Conservation (phyloP, 2,888 invertebrate species). For the Hemistola chrysoprasaria region DNA sequence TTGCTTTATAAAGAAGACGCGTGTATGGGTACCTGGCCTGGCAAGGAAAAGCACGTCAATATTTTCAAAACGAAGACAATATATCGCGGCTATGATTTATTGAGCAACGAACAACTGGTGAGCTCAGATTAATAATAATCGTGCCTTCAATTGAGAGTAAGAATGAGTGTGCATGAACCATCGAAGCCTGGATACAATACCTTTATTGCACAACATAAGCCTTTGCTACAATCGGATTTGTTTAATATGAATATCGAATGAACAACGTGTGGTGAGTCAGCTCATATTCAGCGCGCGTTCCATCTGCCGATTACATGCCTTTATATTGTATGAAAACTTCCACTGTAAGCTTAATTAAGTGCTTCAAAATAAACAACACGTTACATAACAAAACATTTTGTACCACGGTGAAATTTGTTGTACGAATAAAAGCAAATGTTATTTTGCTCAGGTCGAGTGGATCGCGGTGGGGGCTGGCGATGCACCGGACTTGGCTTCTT, state of each 20-base stretch:
- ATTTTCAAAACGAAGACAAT: conserved; percentile 15
- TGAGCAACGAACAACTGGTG: conserved; percentile 21
- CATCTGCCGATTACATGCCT: conserved; percentile 40
- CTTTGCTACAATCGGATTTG: conserved; percentile 59
- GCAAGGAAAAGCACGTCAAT: conserved; percentile 11
- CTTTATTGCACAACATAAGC: conserved; percentile 64
- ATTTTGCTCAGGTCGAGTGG: conserved; percentile 50
- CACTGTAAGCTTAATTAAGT: conserved; percentile 43
- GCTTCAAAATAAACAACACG: conserved; percentile 33
- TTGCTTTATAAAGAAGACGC: conserved; percentile 3
- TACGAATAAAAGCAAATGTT: conserved; percentile 49
- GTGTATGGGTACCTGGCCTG: conserved; percentile 1
- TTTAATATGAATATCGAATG: conserved; percentile 58
- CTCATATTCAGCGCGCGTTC: conserved; percentile 41
- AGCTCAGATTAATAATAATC: conserved; percentile 21
- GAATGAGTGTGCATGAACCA: conserved; percentile 41
- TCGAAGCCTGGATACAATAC: conserved; percentile 42
- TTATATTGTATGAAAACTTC: conserved; percentile 38
- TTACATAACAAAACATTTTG: conserved; percentile 8
- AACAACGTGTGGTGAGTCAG: conserved; percentile 50
- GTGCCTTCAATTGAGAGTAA: conserved; percentile 38
- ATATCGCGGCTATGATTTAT: conserved; percentile 34
- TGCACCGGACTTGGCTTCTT: conserved; percentile 68
- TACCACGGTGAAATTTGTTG: conserved; percentile 27
- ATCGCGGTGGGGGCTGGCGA: conserved; percentile 35